Conservation (phyloP, 2,888 invertebrate genomes). For the Sinopyrophorus schimmeli region DNA sequence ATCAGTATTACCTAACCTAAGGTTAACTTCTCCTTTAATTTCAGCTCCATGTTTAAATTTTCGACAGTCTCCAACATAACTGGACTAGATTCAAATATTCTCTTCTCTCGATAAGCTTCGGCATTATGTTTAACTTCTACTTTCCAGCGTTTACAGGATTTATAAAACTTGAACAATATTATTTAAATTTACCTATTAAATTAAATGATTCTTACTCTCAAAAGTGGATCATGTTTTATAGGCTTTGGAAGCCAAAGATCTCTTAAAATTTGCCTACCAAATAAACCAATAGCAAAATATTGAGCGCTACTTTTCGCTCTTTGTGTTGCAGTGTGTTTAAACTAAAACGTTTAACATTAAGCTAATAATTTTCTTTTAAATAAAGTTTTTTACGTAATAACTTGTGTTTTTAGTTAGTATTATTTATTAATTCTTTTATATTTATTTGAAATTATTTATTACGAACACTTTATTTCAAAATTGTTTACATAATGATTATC, state of each 20-base stretch:
- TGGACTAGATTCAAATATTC: conserved; percentile 10
- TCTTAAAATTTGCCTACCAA: conserved; percentile 65
- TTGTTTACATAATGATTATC: too few species aligned
- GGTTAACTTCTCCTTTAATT: neutral
- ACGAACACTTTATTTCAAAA: too few species aligned
- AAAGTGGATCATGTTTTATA: conserved; percentile 55
- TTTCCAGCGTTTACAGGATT: conserved; percentile 25
- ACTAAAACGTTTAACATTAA: conserved; percentile 66
- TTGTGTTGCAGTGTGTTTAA: conserved; percentile 76
- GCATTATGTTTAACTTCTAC: conserved; percentile 23
- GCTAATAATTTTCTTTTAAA: conserved; percentile 1
- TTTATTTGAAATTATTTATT: too few species aligned
- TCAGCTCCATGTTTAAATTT: neutral
- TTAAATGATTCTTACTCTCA: too few species aligned
- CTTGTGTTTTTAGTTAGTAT: too few species aligned
- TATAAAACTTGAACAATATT: conserved; percentile 1
- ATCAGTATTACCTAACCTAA: too few species aligned
- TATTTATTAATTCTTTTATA: too few species aligned
- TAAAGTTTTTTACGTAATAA: neutral
- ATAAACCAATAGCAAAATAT: conserved; percentile 74
- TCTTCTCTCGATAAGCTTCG: conserved; percentile 15
- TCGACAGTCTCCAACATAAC: neutral
- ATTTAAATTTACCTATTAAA: conserved; percentile 38
- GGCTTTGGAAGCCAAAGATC: conserved; percentile 68
- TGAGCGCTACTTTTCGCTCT: conserved; percentile 75